Evolutionary conservation across 2,797 vertebrate species (phyloP), one percentile per base, ranked within the genome.

Genomic region (Sphaeramia orbicularis): DNA sequence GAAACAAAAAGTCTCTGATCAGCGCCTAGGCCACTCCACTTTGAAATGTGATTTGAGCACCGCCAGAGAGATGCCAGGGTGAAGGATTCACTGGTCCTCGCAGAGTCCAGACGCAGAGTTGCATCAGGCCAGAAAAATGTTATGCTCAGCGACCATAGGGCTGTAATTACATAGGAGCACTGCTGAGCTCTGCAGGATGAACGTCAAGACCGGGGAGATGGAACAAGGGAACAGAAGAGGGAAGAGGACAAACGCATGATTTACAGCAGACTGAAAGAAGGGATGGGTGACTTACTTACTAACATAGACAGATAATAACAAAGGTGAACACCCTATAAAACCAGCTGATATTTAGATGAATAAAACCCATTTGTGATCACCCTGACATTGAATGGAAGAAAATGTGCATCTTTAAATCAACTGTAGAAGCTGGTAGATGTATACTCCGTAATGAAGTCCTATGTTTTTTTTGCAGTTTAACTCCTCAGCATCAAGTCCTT

Each of bases 71-170:
- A 80, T 85, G 86, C 74, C 81, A 71, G 75, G 55, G 53, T 45
- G 75, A 76, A 65, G 51, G 77, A 87, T 86, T 76, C 74, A 65
- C 86, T 84, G 76, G 81, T 83, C 77, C 75, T 81, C 13, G 3
- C 73, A 54, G 48, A 83, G 84, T 80, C 86, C 87, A 86, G 86
- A 84, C 84, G 80, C 75, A 75, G 50, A 76, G 87, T 92, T 93
- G 91, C 93, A 93, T 93, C 93, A 94, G 90, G 86, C 69, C 71
- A 86, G 77, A 94, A 94, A 93, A 93, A 94, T 93, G 91, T 89
- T 87, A 15, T 64, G 82, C 89, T 94, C 93, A 94, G 93, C 92
- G 87, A 93, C 91, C 89, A 86, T 54, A 45, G 87, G 75, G 72
- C 86, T 74, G 86, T 93, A 94, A 95, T 95, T 95, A 95, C 89